phyloP scores from a whole-genome alignment of 2,888 invertebrate species.

The Gibbula magus region DNA sequence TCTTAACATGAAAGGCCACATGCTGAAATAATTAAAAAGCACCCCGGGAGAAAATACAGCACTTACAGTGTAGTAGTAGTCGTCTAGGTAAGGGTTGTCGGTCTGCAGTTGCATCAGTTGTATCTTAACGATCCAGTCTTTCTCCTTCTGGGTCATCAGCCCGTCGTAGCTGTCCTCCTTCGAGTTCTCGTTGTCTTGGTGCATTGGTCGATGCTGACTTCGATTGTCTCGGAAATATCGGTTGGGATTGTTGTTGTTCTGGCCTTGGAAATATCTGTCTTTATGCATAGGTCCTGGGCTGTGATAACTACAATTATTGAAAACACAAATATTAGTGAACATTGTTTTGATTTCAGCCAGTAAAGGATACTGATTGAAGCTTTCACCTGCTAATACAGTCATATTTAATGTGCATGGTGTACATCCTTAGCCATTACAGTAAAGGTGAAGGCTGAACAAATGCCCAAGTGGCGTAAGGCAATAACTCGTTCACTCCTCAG shows the following conservation, averaged over 20 bases:
- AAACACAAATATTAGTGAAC: not conserved
- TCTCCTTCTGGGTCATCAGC: conserved; percentile 94
- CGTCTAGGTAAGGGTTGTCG: conserved; percentile 96
- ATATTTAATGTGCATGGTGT: too few species aligned
- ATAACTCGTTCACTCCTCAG: too few species aligned
- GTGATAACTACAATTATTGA: not conserved
- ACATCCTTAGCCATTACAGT: too few species aligned
- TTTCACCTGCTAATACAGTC: too few species aligned
- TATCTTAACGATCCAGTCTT: conserved; percentile 97
- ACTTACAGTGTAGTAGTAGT: conserved; percentile 94
- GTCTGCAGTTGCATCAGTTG: conserved; percentile 94
- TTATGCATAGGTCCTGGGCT: conserved; percentile 28
- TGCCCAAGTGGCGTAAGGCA: too few species aligned
- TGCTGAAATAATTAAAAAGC: too few species aligned
- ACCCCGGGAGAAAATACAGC: too few species aligned
- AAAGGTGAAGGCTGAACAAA: too few species aligned
- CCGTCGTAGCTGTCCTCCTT: conserved; percentile 82
- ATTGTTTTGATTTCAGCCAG: too few species aligned
- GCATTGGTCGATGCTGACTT: conserved; percentile 23
- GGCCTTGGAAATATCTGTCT: conserved; percentile 20
- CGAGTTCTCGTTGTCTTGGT: conserved; percentile 35
- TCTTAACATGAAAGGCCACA: too few species aligned
- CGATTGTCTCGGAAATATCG: not conserved
- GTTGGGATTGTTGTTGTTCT: conserved; percentile 24
- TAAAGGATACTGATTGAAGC: too few species aligned